Base-by-base conservation (phyloP, 2,113 vertebrate species). In the Hippocampus comes region DNA sequence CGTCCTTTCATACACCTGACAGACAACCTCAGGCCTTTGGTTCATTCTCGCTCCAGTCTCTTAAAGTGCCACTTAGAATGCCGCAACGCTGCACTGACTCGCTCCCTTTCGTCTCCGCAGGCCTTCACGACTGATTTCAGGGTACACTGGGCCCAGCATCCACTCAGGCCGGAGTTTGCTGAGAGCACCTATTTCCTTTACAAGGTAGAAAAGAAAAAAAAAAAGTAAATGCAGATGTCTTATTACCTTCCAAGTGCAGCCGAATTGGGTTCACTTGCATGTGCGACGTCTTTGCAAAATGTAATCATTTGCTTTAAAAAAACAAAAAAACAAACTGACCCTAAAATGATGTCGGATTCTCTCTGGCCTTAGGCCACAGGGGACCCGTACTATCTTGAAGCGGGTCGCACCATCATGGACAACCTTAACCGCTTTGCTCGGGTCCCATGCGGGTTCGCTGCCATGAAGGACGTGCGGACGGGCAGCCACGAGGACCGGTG, bases 81-180 rank as follows among this genome's bases (percentile, higher is more conserved):
- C 57, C 51, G 48, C 20, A 20, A 43, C 8, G 17, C 7, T 66
- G 67, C 7, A 21, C 72, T 85, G 82, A 87, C 76, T 63, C 53
- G 20, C 67, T 76, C 15, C 11, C 30, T 78, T 81, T 66, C 17
- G 4, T 75, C 56, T 76, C 80, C 71, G n/a, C 81, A 99, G 97
- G 97, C 97, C n/a, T 99, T 99, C 90, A 99, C 97, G 66, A 98
- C 97, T 74, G 97, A 99, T 88, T 99, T 99, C 82, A 93, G 96
- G 83, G 97, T 99, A 71, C 97, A 99, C 80, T 99, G 97, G 97
- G 97, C 97, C 53, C 97, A 99, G 86, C 97, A 99, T 84, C 97
- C 97, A 67, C 88, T 99, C 84, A 93, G 97, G 76, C 97, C 97
- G 67, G 97, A 99, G 88, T 99, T 99, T 94, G 97, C 97, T 77